Base-by-base conservation (phyloP, 2,113 vertebrate genomes). In the Plecotus auritus region DNA sequence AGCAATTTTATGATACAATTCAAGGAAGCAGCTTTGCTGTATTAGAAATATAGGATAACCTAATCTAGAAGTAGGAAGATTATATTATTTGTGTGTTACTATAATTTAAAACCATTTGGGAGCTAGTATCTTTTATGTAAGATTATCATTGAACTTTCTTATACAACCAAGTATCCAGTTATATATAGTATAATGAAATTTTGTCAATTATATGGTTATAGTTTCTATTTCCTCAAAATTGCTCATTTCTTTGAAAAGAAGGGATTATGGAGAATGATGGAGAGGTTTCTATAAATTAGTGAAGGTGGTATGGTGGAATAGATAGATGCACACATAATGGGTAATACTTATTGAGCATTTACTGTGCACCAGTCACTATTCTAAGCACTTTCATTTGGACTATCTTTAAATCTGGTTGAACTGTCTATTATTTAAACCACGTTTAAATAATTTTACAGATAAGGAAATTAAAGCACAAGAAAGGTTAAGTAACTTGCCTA, bases 21-120 rank as follows among this genome's bases (percentile, higher is more conserved):
- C n/a, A 93, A 86, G n/a, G 85, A 90, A 86, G 28, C n/a, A 93
- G 61, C 59, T 70, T 93, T 95, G 67, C 66, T 87, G 32, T 73
- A 49, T 35, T 86, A 80, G 82, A 76, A 82, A 82, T 74, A 73
- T 59, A n/a, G 22, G 22, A 59, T 81, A 90, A 76, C 28, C n/a
- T 95, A 61, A 64, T 73, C 16, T 80, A 72, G 73, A 80, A 66
- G 12, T 85, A 74, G 73, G 86, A 64, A 54, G 66, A 56, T 89
- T 88, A 80, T 83, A 69, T 84, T 77, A 76, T 77, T 69, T 85
- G 2, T 64, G 7, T 95, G 66, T 93, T 90, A 81, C 56, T 95
- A 66, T 85, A 66, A 73, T 69, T 93, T 67, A 90, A 74, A 95
- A 90, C 37, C 30, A 45, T 54, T 2, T 70, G 8, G 28, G 35